Evolutionary conservation across 2,888 invertebrate species (phyloP).

Genomic region (Tenthredo amoena): DNA sequence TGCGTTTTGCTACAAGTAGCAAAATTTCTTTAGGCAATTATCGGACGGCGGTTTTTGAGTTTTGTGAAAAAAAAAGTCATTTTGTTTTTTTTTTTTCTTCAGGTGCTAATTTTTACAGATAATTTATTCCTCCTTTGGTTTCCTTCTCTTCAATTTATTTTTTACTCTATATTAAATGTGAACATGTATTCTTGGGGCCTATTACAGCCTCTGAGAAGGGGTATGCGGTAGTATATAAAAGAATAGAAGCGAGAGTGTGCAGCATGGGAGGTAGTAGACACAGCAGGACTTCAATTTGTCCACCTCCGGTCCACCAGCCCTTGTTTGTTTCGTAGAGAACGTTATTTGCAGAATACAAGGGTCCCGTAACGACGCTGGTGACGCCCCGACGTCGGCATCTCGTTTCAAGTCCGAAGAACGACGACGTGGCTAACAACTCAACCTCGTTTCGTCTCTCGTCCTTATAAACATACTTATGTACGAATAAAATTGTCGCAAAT

Average conservation of each 20-base stretch:
- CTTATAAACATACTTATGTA: neutral
- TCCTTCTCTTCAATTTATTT: neutral
- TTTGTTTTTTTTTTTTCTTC: neutral
- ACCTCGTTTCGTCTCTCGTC: conserved; percentile 13
- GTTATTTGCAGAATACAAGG: conserved; percentile 72
- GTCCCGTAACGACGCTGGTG: conserved; percentile 57
- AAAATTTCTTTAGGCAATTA: neutral
- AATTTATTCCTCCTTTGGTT: neutral
- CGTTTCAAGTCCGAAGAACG: conserved; percentile 70
- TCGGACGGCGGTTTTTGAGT: too few relatives aligned
- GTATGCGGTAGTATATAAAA: neutral
- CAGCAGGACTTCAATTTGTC: conserved; percentile 67
- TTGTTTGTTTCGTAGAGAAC: conserved; percentile 73
- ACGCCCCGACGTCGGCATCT: conserved; percentile 70
- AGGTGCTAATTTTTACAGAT: neutral
- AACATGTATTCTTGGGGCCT: neutral
- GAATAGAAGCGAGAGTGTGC: neutral
- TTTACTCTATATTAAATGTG: neutral
- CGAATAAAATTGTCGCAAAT: neutral
- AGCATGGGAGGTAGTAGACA: neutral
- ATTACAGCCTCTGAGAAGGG: neutral
- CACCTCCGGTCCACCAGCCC: conserved; percentile 58
- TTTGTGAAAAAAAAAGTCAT: too few relatives aligned
- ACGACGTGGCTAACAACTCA: conserved; percentile 25
- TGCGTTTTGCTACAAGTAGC: neutral